These are phyloP conservation scores for Conus betulinus DNA, from an alignment of 1,140 invertebrate species.

Conservation along the genomic window DNA sequence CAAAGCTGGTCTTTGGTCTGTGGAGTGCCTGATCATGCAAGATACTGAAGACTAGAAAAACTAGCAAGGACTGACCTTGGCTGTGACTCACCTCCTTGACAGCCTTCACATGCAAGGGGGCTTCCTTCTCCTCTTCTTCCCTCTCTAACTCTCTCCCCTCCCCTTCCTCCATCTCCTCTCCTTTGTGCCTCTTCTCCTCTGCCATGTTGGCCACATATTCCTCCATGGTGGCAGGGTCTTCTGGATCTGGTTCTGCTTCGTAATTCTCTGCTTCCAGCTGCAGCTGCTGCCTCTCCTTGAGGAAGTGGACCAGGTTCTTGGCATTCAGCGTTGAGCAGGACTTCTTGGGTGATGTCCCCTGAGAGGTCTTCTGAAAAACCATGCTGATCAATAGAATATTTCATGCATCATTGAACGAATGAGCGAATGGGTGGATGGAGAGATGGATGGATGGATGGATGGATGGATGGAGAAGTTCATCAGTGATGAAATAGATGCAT, in stretches of 20 bases:
- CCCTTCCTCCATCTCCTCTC: conserved; percentile 24
- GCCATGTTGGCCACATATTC: background rate
- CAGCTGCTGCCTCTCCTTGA: conserved; percentile 28
- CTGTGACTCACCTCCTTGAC: conserved; percentile 55
- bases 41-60: background rate
- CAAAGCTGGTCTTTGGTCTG: too few species aligned
- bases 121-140: conserved; percentile 39
- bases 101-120: conserved; percentile 58
- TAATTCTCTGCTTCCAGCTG: conserved; percentile 40
- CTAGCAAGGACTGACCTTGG: too few species aligned
- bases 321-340: background rate
- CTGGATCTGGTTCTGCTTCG: conserved; percentile 27
- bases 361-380: too few species aligned
- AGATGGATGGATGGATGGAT: too few species aligned
- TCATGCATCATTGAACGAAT: too few species aligned
- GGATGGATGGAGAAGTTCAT: too few species aligned
- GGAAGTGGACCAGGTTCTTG: background rate
- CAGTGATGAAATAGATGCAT: too few species aligned
- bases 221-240: conserved; percentile 6
- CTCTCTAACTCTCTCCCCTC: conserved; percentile 32
- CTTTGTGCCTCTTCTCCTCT: background rate
- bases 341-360: background rate
- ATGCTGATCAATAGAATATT: too few species aligned
- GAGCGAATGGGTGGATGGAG: too few species aligned
- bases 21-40: too few species aligned